Evolutionary conservation across 2,888 invertebrate genomes (phyloP).

Genomic region (Epistrophella euchroma): DNA sequence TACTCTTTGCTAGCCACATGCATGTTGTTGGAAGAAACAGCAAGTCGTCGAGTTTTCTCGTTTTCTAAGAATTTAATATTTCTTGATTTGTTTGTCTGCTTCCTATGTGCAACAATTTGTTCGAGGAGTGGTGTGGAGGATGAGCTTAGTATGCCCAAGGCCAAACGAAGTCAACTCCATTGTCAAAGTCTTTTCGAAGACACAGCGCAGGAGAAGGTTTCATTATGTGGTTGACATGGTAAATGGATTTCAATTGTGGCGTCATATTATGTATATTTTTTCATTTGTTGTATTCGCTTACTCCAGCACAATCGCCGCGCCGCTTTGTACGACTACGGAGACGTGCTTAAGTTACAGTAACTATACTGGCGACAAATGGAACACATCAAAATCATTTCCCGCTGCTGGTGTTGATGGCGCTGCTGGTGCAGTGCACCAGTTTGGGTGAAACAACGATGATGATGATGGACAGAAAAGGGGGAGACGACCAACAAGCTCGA

Average conservation of each 20-base stretch:
- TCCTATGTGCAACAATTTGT: constrained; percentile 65
- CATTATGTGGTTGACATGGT: constrained; percentile 71
- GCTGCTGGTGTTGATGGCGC: constrained; percentile 11
- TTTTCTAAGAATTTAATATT: constrained; percentile 61
- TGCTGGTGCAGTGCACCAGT: constrained; percentile 17
- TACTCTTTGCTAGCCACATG: background rate
- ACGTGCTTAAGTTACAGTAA: constrained; percentile 24
- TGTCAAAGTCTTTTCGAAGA: constrained; percentile 47
- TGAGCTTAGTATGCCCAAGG: constrained; percentile 57
- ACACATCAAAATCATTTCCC: constrained; percentile 19
- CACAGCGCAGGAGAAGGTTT: constrained; percentile 4
- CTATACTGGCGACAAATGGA: constrained; percentile 65
- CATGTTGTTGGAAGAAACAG: background rate
- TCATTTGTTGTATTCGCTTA: constrained; percentile 25
- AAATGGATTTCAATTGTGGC: constrained; percentile 74
- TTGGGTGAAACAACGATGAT: constrained; percentile 10
- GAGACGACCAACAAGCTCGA: constrained; percentile 51
- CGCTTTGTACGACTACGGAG: background rate
- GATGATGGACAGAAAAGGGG: constrained; percentile 25
- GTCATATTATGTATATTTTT: constrained; percentile 45
- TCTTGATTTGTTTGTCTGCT: constrained; percentile 68
- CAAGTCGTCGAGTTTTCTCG: constrained; percentile 4
- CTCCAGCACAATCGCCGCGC: background rate
- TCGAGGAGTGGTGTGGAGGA: constrained; percentile 38
- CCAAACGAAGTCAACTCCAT: constrained; percentile 73